Evolutionary conservation across 2,797 vertebrate species (phyloP).

Genomic region (Myioborus miniatus): DNA sequence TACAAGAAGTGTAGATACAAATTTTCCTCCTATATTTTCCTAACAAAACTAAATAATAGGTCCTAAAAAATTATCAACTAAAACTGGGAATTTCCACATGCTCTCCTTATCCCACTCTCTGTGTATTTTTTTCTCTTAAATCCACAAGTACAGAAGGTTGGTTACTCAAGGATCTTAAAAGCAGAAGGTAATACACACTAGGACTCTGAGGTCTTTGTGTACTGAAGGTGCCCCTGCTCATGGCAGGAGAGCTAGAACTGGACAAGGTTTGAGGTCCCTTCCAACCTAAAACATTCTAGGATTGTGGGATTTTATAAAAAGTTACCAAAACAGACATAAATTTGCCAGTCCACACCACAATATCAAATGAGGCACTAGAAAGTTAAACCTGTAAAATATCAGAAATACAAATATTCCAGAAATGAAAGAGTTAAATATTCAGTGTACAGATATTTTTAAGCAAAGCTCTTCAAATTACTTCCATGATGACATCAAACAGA

Average conservation of each 20-base stretch:
- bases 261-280: not conserved
- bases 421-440: not conserved
- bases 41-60: not conserved
- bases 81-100: not conserved
- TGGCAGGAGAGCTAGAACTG: not conserved
- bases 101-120: not conserved
- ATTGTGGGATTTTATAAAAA: not conserved
- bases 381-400: not conserved
- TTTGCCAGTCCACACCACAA: not conserved
- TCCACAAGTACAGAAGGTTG: not conserved
- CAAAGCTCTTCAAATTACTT: not conserved
- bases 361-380: not conserved
- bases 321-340: not conserved
- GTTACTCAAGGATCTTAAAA: not conserved
- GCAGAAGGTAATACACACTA: not conserved
- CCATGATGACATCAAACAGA: not conserved
- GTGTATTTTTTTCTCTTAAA: not conserved
- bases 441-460: not conserved
- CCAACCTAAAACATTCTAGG: not conserved
- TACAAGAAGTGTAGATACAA: not conserved
- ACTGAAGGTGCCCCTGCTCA: not conserved
- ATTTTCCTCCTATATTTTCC: not conserved
- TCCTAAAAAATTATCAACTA: not conserved
- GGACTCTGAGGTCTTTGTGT: not conserved
- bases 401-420: not conserved